Evolutionary conservation across 2,888 invertebrate species (phyloP).

Genomic region (Xylota segnis): DNA sequence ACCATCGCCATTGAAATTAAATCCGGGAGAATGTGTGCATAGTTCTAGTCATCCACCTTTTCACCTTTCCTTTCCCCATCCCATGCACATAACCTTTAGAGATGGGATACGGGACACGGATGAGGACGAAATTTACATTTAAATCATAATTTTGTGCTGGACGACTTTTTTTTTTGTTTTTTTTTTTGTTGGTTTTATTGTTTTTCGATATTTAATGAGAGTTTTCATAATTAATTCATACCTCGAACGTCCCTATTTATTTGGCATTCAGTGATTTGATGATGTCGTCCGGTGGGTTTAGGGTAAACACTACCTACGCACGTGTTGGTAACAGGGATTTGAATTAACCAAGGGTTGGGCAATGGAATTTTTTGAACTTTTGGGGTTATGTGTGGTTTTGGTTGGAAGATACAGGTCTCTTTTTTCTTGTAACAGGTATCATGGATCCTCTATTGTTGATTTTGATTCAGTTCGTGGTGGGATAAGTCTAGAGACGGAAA

Average conservation of each 20-base stretch:
- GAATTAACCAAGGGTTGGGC: background rate
- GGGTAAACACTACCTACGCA: background rate
- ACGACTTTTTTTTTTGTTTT: background rate
- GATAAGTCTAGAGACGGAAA: slow-evolving; percentile 95
- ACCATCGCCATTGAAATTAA: background rate
- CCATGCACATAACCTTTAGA: background rate
- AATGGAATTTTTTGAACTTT: no score
- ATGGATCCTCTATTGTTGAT: slow-evolving; percentile 92
- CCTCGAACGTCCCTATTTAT: background rate
- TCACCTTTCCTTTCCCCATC: slow-evolving; percentile 47
- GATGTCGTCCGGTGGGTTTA: background rate
- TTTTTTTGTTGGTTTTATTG: slow-evolving; percentile 1
- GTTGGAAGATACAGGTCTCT: background rate
- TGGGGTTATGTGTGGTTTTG: no score
- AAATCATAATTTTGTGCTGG: slow-evolving; percentile 35
- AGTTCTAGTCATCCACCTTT: slow-evolving; percentile 53
- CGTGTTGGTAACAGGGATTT: slow-evolving; percentile 1
- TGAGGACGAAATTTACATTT: slow-evolving; percentile 30
- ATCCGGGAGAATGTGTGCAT: slow-evolving; percentile 5
- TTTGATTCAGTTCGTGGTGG: slow-evolving; percentile 94
- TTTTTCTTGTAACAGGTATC: slow-evolving; percentile 87
- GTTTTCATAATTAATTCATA: slow-evolving; percentile 41
- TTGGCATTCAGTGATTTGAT: background rate
- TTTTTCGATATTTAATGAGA: slow-evolving; percentile 43
- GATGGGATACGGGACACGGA: background rate